A percentile compares a stretch with the other conserved stretches of the same genome.
These are phyloP conservation scores for Mustela lutreola DNA, from an alignment of 2,113 vertebrate genomes.

Conservation along the genomic window DNA sequence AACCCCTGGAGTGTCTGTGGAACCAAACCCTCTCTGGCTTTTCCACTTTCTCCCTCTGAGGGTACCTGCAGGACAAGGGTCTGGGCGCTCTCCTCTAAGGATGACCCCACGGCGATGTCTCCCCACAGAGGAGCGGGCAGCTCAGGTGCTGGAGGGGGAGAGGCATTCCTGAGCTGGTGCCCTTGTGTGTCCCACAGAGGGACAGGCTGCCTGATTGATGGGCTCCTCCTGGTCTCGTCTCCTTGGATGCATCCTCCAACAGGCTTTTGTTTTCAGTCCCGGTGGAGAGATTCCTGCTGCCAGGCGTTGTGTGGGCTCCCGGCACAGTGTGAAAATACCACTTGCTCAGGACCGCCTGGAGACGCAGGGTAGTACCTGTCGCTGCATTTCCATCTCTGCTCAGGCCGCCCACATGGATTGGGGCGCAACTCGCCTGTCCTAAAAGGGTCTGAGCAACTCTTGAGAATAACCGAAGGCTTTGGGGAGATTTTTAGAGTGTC, in stretches of 20 bases:
- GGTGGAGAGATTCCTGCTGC: conserved; percentile 78
- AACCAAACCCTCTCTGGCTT: conserved; percentile 77
- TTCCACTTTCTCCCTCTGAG: conserved; percentile 25
- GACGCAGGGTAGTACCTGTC: conserved; percentile 51
- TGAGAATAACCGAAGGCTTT: fast-evolving
- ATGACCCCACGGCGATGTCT: background rate
- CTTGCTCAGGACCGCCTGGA: conserved; percentile 81
- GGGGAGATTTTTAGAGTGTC: background rate
- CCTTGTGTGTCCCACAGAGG: background rate
- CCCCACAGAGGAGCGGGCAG: fast-evolving
- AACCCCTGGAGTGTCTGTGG: conserved; percentile 56
- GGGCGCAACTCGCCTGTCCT: background rate
- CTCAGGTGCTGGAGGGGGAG: background rate
- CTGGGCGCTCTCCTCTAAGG: background rate
- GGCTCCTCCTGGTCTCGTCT: background rate
- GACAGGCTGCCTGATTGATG: background rate
- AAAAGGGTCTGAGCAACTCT: background rate
- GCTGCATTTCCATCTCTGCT: background rate
- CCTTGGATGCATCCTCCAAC: background rate
- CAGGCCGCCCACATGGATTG: background rate
- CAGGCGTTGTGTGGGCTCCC: conserved; percentile 84
- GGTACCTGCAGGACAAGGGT: background rate
- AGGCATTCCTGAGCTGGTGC: background rate
- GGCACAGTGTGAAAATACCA: conserved; percentile 79
- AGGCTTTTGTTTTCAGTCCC: conserved; percentile 64